A percentile compares a stretch with the other conserved stretches of the same genome.
Evolutionary conservation across 1,140 invertebrate species (phyloP).

Genomic region (Vanessa atalanta): DNA sequence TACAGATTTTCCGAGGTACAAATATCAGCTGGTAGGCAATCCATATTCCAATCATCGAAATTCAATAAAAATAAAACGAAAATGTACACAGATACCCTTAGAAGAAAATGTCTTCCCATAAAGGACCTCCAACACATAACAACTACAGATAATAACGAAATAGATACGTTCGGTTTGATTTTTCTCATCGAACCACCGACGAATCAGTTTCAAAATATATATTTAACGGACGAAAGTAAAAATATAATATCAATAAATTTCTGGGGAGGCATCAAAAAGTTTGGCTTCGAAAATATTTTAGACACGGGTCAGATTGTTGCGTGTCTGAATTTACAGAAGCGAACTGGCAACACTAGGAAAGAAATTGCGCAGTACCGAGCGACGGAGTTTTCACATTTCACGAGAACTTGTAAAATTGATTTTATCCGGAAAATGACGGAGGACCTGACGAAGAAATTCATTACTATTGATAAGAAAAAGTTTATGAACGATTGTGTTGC

Average conservation of each 20-base stretch:
- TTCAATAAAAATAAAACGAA: conserved; percentile 47
- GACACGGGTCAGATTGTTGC: conserved; percentile 81
- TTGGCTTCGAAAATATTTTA: conserved; percentile 83
- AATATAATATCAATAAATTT: conserved; percentile 83
- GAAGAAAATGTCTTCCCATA: conserved; percentile 55
- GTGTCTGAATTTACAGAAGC: conserved; percentile 83
- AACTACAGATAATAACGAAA: conserved; percentile 65
- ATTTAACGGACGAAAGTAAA: conserved; percentile 73
- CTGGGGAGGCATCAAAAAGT: conserved; percentile 82
- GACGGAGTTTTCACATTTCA: conserved; percentile 68
- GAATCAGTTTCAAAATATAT: conserved; percentile 74
- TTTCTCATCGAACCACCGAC: conserved; percentile 61
- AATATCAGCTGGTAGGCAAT: conserved; percentile 64
- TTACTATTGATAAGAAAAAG: conserved; percentile 51
- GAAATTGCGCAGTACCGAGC: conserved; percentile 64
- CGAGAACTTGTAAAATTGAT: conserved; percentile 64
- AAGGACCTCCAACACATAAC: conserved; percentile 56
- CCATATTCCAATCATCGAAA: conserved; percentile 54
- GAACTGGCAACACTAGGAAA: conserved; percentile 65
- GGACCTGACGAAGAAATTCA: conserved; percentile 49
- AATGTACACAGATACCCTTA: conserved; percentile 41
- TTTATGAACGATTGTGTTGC: conserved; percentile 57
- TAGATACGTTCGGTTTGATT: conserved; percentile 65
- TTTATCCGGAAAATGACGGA: conserved; percentile 46
- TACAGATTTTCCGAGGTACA: conserved; percentile 79